phyloP scores from a whole-genome alignment of 2,797 vertebrate genomes.

The Heliangelus exortis region DNA sequence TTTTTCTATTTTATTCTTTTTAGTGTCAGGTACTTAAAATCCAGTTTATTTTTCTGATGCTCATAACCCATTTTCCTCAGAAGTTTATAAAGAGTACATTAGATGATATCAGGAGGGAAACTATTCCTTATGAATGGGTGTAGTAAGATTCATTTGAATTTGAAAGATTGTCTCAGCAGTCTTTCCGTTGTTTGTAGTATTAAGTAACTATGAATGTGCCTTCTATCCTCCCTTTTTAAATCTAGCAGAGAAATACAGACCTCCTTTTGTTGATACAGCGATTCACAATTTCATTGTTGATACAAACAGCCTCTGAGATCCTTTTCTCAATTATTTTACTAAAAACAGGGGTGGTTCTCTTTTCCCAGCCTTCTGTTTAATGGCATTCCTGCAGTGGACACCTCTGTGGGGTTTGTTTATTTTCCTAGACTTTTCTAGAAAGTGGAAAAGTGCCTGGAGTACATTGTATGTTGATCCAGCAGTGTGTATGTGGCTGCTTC shows the following conservation, averaged over 20 bases:
- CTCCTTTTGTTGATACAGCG: neutral
- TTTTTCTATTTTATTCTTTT: neutral
- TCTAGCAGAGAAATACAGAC: neutral
- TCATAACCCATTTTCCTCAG: neutral
- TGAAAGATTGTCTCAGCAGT: neutral
- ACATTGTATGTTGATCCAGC: neutral
- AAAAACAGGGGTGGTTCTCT: neutral
- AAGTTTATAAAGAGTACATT: neutral
- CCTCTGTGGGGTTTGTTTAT: neutral
- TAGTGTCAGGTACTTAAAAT: neutral
- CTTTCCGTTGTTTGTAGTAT: neutral
- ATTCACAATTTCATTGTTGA: neutral
- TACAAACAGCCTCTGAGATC: neutral
- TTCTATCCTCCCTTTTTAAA: neutral
- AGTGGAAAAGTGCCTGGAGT: neutral
- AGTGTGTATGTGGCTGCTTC: neutral
- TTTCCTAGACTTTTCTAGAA: neutral
- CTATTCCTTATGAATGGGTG: neutral
- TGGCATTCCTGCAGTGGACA: neutral
- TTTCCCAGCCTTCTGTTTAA: neutral
- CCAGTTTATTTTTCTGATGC: neutral
- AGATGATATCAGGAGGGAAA: neutral
- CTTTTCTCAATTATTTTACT: neutral
- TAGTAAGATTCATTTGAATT: neutral
- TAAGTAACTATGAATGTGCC: neutral